A percentile compares a stretch with the other conserved stretches of the same genome.
Evolutionary conservation across 2,113 vertebrate species (phyloP).

Genomic region (Urocitellus parryii): DNA sequence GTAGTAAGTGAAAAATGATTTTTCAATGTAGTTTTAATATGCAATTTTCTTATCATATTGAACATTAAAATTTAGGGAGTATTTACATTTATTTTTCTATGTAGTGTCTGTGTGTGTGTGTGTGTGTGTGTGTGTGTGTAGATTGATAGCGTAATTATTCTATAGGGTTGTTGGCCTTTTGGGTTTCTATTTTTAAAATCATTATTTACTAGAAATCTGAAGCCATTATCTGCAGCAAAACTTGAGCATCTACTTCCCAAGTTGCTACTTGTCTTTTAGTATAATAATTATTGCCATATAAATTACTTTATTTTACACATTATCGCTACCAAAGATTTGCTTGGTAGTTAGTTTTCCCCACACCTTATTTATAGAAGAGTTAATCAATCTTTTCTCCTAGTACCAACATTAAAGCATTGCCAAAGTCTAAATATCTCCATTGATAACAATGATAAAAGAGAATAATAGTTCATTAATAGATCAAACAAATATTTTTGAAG

Average conservation of each 20-base stretch:
- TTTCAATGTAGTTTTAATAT: conserved; percentile 53
- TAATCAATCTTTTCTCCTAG: not conserved
- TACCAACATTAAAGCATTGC: not conserved
- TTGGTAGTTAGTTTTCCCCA: not conserved
- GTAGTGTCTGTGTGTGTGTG: not conserved
- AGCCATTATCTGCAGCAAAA: not conserved
- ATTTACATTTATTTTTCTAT: conserved; percentile 39
- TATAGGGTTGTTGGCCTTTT: not conserved
- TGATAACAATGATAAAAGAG: not conserved
- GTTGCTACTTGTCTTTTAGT: conserved; percentile 38
- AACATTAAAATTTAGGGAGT: conserved; percentile 7
- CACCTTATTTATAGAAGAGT: not conserved
- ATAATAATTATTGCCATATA: not conserved
- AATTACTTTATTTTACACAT: conserved; percentile 24
- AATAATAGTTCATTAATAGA: not conserved
- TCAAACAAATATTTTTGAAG: not conserved
- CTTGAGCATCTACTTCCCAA: not conserved
- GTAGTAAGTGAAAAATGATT: not conserved
- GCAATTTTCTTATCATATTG: conserved; percentile 22
- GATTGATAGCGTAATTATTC: not conserved
- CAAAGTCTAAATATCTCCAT: not conserved
- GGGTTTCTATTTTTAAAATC: not conserved
- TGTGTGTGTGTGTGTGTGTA: not conserved
- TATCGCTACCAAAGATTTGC: conserved; percentile 13
- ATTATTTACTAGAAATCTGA: not conserved